phyloP scores from a whole-genome alignment of 2,797 vertebrate species.

The Crypturellus tataupa region DNA sequence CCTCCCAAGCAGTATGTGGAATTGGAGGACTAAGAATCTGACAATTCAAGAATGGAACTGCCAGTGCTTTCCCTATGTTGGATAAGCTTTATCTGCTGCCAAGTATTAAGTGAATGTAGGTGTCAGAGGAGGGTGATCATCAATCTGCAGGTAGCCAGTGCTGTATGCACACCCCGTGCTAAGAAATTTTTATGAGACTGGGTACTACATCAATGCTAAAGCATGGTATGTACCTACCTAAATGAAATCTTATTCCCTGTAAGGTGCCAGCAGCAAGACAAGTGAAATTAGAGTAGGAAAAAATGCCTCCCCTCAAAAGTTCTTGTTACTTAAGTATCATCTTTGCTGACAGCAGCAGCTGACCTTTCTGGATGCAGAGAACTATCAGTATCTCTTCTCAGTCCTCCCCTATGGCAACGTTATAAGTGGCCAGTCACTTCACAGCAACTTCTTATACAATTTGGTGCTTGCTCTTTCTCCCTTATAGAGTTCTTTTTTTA shows the following conservation, averaged over 20 bases:
- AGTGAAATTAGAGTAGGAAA: neutral
- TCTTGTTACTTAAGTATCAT: neutral
- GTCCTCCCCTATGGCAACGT: neutral
- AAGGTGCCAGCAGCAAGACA: neutral
- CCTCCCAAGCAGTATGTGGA: rapidly evolving
- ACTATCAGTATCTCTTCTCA: neutral
- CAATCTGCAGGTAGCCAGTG: rapidly evolving
- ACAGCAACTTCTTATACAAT: neutral
- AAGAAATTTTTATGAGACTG: neutral
- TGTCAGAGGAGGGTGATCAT: neutral
- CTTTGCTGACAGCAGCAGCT: neutral
- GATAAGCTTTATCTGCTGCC: rapidly evolving
- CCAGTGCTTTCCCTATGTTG: rapidly evolving
- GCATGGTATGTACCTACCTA: rapidly evolving
- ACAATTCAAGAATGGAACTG: neutral
- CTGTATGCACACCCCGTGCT: rapidly evolving
- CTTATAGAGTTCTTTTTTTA: neutral
- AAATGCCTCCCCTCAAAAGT: neutral
- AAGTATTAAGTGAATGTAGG: too few species aligned
- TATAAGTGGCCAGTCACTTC: neutral
- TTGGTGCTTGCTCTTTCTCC: neutral
- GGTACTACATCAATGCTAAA: neutral
- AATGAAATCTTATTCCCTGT: rapidly evolving
- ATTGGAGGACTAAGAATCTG: rapidly evolving
- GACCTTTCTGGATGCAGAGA: neutral